Percentiles rank a stretch among this genome's conserved stretches.
Conservation (phyloP, 2,888 invertebrate genomes). For the Drosophila kambysellisi region DNA sequence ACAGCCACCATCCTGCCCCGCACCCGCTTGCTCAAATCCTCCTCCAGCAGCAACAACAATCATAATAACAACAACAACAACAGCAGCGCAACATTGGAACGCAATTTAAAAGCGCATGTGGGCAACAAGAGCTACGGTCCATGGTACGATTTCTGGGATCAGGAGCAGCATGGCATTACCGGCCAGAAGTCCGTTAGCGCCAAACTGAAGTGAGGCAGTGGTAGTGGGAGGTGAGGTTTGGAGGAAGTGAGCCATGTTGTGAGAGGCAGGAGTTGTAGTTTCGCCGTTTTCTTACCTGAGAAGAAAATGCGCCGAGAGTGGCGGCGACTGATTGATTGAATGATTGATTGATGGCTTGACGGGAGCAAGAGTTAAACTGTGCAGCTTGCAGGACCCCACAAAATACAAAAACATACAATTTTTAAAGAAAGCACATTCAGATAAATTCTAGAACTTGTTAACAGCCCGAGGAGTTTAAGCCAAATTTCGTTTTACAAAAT, state of each 20-base stretch:
- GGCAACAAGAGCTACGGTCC: slow-evolving; percentile 91
- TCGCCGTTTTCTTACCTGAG: slow-evolving; percentile 81
- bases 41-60: slow-evolving; percentile 47
- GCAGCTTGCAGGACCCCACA: neutral
- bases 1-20: slow-evolving; percentile 84
- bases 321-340: slow-evolving; percentile 22
- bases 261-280: slow-evolving; percentile 41
- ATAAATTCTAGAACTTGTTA: neutral
- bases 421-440: neutral
- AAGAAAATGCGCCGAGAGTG: slow-evolving; percentile 76
- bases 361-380: neutral
- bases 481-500: neutral
- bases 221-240: neutral
- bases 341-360: neutral
- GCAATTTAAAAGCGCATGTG: slow-evolving; percentile 63
- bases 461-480: neutral
- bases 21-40: slow-evolving; percentile 82
- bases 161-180: slow-evolving; percentile 72
- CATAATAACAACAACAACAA: slow-evolving; percentile 26
- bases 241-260: neutral
- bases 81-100: slow-evolving; percentile 72
- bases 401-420: neutral
- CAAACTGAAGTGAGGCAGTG: slow-evolving; percentile 63
- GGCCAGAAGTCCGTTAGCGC: slow-evolving; percentile 62
- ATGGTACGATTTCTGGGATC: slow-evolving; percentile 94